Conservation (phyloP, 2,797 vertebrate species). For the Coreius guichenoti region DNA sequence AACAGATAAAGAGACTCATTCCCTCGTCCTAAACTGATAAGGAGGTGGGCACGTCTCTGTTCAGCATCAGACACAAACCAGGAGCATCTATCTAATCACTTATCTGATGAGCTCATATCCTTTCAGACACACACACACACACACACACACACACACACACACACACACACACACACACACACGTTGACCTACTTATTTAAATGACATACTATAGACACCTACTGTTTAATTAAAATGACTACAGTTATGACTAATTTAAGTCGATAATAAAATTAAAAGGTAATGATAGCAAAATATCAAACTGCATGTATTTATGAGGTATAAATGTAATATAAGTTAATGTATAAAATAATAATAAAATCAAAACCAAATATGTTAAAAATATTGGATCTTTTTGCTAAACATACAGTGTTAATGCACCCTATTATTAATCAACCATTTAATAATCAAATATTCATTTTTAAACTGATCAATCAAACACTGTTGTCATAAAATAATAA, state of each 20-base stretch:
- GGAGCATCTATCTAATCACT: constrained; percentile 76
- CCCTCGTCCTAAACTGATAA: constrained; percentile 47
- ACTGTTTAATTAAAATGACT: not conserved
- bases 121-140: constrained; percentile 32
- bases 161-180: constrained; percentile 5
- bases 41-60: constrained; percentile 72
- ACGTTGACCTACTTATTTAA: not conserved
- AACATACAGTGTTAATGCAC: not conserved
- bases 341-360: constrained; percentile 5
- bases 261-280: not conserved
- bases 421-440: not conserved
- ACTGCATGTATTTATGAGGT: not conserved
- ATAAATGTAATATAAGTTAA: not conserved
- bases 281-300: not conserved
- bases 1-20: constrained; percentile 74
- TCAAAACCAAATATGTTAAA: not conserved
- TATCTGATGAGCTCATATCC: constrained; percentile 73
- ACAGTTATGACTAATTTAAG: not conserved
- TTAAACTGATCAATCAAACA: too few relatives aligned
- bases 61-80: constrained; percentile 76
- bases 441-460: not conserved
- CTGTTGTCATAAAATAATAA: too few relatives aligned
- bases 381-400: not conserved
- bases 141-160: constrained; percentile 13
- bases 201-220: not conserved